Evolutionary conservation across 2,113 vertebrate genomes (phyloP).

Genomic region (Microtus ochrogaster): DNA sequence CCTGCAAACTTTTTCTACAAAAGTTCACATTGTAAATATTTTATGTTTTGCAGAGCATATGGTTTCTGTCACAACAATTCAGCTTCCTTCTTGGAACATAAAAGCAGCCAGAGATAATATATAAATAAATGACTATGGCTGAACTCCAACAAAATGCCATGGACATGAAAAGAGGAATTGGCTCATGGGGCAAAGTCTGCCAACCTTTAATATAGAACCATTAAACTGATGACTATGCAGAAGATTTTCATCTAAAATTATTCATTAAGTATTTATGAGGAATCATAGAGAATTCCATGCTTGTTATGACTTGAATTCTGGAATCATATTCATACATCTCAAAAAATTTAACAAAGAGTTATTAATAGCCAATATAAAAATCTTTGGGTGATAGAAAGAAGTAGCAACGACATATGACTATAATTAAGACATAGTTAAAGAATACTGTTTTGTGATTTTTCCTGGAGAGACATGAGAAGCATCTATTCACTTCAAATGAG

Average conservation of each 20-base stretch:
- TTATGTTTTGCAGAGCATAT: constrained; percentile 15
- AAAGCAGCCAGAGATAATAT: background rate
- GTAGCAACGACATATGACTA: background rate
- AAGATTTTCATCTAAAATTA: background rate
- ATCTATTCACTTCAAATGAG: background rate
- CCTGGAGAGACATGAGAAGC: background rate
- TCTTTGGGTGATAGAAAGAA: background rate
- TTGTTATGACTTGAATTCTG: background rate
- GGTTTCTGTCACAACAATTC: constrained; percentile 46
- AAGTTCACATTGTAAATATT: constrained; percentile 22
- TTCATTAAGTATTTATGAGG: background rate
- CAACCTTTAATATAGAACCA: background rate
- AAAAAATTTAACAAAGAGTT: background rate
- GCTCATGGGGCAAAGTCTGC: background rate
- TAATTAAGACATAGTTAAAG: background rate
- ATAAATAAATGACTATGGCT: background rate
- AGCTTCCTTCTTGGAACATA: background rate
- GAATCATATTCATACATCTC: background rate
- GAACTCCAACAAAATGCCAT: background rate
- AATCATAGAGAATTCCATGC: background rate
- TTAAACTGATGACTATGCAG: background rate
- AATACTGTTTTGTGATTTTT: background rate
- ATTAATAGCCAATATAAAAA: background rate
- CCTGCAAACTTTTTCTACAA: constrained; percentile 19
- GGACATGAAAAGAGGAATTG: background rate